Base-by-base conservation (phyloP, 2,113 vertebrate genomes). In the Ictalurus punctatus region DNA sequence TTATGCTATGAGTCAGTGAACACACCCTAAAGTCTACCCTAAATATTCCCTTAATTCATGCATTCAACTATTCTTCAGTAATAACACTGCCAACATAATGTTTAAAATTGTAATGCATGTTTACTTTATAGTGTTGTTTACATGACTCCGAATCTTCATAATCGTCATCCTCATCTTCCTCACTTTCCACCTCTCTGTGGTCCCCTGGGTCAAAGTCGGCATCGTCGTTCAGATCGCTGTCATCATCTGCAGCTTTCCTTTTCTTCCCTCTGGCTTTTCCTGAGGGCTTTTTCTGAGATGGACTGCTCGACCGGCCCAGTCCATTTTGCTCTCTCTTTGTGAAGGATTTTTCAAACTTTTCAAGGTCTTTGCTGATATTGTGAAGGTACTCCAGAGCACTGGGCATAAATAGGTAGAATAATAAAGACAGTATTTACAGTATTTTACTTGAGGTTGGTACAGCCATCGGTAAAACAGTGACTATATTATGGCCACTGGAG, bases 361-460 rank as follows among this genome's bases (percentile, higher is more conserved):
- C 89, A 74, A 97, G 90, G 81, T 98, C 97, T 90, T 97, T 96
- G 0, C 96, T 97, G 93, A 99, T 93, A 89, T 93, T 94, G 40
- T 97, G 97, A 87, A 99, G 96, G 93, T 98, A 98, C 86, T 96
- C 96, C 94, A 98, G 91, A 1, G 98, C 98, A 93, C 98, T 99
- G 88, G 9, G 83, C 25, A 78, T 88, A 6, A 44, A 83, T 7
- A 58, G 40, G 56, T 19, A 63, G 1, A 80, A 71, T 12, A 71
- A 73, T 13, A 30, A 61, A 34, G 14, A 73, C 44, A 48, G 6
- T 48, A 48, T 76, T 44, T 76, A 23, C 73, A 76, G 19, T 44
- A 21, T 76, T 76, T 44, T 44, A 73, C 0, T n/a, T 27, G 63
- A n/a, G 12, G 27, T 13, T 67, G 25, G 23, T 65, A 27, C 2